Evolutionary conservation across 2,888 invertebrate species (phyloP), one percentile per base, ranked within the genome.

Genomic region (Anthoptus insignis): DNA sequence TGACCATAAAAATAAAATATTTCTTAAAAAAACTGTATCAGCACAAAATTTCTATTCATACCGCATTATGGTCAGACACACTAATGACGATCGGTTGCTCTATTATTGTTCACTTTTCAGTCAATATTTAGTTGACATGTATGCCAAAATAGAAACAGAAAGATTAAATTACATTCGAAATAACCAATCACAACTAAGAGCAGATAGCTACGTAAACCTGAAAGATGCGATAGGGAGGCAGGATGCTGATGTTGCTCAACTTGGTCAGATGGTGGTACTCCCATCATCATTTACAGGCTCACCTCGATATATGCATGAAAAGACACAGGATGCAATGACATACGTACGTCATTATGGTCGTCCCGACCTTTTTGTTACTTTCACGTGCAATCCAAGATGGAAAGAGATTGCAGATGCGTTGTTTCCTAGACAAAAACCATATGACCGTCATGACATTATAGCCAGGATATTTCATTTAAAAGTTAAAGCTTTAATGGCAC

Each of bases 291-390:
- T 27, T 27, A 27, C 27, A 27, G 27, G 7, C 7, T 3, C 5
- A 7, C 32, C 32, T 11, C 7, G 32, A 32, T 32, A 32, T 11
- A 32, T 32, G 32, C 7, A 32, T 11, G 32, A 32, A 9, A 4
- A 14, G 14, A 39, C 2, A 3, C 21, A 42, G 19, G 42, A 19
- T 19, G 21, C 42, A 16, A 19, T 42, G 70, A 68, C 76, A 32
- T 79, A 75, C 64, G 75, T 78, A 29, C 75, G 76, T 65, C 65
- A 73, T 64, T 77, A 77, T 57, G 76, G 77, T 21, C 21, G 47
- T 1, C 19, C 39, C 1, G 37, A 37, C 14, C 8, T 42, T 2
- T 42, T 42, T n/a, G 13, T 42, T 9, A 19, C 19, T 8, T 16
- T 42, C 5, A 42, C 8, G 1, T 19, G 16, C 8, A 42, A 37